Percentiles rank a stretch among this genome's conserved stretches.
Evolutionary conservation across 2,797 vertebrate genomes (phyloP).

Genomic region (Heliangelus exortis): DNA sequence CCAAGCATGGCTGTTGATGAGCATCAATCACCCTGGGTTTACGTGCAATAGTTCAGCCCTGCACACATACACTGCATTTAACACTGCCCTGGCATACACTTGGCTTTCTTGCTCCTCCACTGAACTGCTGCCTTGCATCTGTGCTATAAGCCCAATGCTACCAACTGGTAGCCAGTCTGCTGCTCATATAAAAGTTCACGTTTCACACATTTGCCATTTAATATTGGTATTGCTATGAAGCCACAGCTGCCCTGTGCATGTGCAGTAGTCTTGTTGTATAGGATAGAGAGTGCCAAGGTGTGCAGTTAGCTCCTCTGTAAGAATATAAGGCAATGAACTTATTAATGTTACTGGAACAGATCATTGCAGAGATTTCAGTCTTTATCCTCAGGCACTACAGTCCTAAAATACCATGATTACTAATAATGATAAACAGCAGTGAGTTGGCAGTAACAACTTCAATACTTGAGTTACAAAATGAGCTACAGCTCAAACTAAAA

Average conservation of each 20-base stretch:
- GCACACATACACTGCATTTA: background rate
- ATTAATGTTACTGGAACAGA: background rate
- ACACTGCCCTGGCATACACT: background rate
- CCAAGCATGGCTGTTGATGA: background rate
- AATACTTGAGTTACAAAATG: background rate
- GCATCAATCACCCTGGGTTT: background rate
- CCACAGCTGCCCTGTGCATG: background rate
- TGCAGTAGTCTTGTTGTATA: background rate
- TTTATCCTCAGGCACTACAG: background rate
- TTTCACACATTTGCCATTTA: background rate
- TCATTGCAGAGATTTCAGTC: background rate
- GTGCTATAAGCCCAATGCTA: background rate
- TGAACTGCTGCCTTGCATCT: background rate
- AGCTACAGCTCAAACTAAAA: background rate
- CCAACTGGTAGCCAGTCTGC: background rate
- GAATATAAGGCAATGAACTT: background rate
- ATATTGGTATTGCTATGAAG: background rate
- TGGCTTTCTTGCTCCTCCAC: background rate
- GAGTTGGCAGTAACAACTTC: background rate
- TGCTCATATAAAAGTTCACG: background rate
- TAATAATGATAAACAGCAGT: background rate
- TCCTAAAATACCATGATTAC: background rate
- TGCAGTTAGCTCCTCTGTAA: background rate
- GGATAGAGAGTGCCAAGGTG: background rate
- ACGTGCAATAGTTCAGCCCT: accelerated